Evolutionary conservation across 2,797 vertebrate species (phyloP).

Genomic region (Chelon labrosus): DNA sequence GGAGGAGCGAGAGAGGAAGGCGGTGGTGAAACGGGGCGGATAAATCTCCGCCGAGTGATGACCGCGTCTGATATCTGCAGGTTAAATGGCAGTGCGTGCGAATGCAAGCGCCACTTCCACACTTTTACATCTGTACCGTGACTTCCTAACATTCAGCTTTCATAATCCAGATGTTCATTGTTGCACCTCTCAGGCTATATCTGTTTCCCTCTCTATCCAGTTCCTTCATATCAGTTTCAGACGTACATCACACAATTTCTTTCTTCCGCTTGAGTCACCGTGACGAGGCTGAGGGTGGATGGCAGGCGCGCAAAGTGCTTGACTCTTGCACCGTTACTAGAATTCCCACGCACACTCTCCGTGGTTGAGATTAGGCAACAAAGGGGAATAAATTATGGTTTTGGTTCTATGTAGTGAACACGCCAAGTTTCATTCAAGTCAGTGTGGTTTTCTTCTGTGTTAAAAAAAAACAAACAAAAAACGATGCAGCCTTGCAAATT

Average conservation of each 20-base stretch:
- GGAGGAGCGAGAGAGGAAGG: slow-evolving; percentile 32
- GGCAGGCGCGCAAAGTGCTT: background rate
- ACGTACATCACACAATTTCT: background rate
- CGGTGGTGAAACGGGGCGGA: slow-evolving; percentile 20
- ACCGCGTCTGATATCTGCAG: slow-evolving; percentile 30
- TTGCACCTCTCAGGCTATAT: background rate
- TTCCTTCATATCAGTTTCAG: too few relatives aligned
- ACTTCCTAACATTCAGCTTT: background rate
- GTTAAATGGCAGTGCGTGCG: background rate
- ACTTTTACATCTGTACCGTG: background rate
- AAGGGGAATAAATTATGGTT: background rate
- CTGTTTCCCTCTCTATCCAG: background rate
- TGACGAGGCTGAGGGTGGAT: background rate
- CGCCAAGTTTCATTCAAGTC: background rate
- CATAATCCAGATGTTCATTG: too few relatives aligned
- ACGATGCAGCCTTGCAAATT: background rate
- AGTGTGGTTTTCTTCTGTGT: background rate
- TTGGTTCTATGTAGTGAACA: background rate
- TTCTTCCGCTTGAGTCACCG: background rate
- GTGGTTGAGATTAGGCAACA: background rate
- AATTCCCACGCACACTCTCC: background rate
- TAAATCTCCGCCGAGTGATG: slow-evolving; percentile 36
- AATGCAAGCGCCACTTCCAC: background rate
- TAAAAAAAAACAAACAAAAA: too few relatives aligned
- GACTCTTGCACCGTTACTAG: too few relatives aligned